Evolutionary conservation across 2,888 invertebrate genomes (phyloP), one percentile per base, ranked within the genome.

Genomic region (Melanargia galathea): DNA sequence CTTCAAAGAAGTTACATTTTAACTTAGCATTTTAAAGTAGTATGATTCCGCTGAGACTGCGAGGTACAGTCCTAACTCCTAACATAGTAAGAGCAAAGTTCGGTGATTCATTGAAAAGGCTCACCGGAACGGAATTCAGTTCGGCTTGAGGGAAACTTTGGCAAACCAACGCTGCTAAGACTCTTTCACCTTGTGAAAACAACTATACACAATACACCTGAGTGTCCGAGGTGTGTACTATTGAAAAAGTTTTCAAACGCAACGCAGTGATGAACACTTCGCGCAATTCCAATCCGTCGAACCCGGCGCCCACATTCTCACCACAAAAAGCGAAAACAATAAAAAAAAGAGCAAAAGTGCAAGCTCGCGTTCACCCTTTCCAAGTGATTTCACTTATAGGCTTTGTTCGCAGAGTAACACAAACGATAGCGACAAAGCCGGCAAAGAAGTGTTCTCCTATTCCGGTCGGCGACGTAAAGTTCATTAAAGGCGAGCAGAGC

Each of bases 401-500:
- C 85, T 86, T 87, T 88, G 88, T 87, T 86, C 83, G 74, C 22
- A 57, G 72, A 82, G 84, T 85, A 85, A 87, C 87, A 83, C 79
- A 58, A 58, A 81, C 84, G 83, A 86, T 87, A 83, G 82, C 78
- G 78, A 79, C 85, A 87, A 86, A 86, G 89, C 74, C 73, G 72
- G 71, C 71, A 73, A 75, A 87, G 88, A 89, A 90, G 90, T 88
- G 88, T 87, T 83, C 90, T 87, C 86, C 82, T 88, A 84, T 86
- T 84, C 83, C 84, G 82, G 85, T 83, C 84, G 83, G 84, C 85
- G 87, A 87, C 87, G 86, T 85, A 90, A 89, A 90, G 90, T 90
- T 90, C 89, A 89, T 90, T 90, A 90, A 87, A 89, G 87, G 86
- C 84, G 82, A 78, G 82, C 83, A 79, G 83, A 82, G 87, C 90